A percentile compares a stretch with the other conserved stretches of the same genome.
Conservation (phyloP, 2,797 vertebrate genomes). For the Tapera naevia region DNA sequence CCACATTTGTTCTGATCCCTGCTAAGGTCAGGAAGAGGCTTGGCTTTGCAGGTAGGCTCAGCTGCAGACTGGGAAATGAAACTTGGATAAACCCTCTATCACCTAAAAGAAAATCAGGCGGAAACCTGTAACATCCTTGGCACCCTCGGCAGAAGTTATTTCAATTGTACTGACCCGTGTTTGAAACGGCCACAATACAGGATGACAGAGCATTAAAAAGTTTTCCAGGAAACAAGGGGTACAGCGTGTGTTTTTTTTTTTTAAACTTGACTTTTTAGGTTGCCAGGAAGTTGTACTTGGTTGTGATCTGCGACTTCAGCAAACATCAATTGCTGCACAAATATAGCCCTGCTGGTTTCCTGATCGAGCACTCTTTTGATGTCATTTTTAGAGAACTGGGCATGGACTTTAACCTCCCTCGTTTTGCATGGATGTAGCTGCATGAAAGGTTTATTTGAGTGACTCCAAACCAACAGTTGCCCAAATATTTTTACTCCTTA, state of each 20-base stretch:
- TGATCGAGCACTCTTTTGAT: constrained; percentile 27
- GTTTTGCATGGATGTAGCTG: background rate
- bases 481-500: background rate
- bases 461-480: background rate
- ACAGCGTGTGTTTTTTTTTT: background rate
- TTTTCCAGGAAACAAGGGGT: constrained; percentile 22
- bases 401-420: background rate
- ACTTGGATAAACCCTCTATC: background rate
- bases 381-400: constrained; percentile 31
- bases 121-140: background rate
- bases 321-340: constrained; percentile 53
- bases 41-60: background rate
- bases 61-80: background rate
- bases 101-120: background rate
- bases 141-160: background rate
- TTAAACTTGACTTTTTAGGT: constrained; percentile 17
- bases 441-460: background rate
- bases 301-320: constrained; percentile 45
- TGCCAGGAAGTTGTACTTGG: constrained; percentile 63
- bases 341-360: constrained; percentile 57
- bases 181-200: background rate
- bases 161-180: background rate
- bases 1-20: background rate
- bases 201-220: constrained; percentile 8
- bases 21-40: background rate